Evolutionary conservation across 30 jellyfish, hydroid and myxozoan genomes (phyloP), one percentile per base, ranked within the genome.

Genomic region (Aurelia aurita complex sp. Pacific): DNA sequence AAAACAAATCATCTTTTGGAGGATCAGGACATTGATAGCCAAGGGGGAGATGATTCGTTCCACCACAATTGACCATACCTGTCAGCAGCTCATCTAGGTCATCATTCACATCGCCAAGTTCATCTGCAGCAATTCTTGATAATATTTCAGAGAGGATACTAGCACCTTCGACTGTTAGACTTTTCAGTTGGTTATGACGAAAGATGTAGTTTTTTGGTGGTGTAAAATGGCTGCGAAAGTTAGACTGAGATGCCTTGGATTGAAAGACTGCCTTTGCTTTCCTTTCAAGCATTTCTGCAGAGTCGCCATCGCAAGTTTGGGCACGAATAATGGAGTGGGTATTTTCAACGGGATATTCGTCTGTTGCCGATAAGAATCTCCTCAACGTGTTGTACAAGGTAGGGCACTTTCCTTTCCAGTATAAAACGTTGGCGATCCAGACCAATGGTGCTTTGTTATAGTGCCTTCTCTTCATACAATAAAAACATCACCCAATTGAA

Each of bases 271-370:
- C 75, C 75, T 66, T 66, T 40, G 75, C n/a, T 18, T 66, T 66
- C 36, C 12, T 66, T 46, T 12, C 42, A 8, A 66, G 16, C 42
- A 23, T 66, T 40, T 19, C 75, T 2, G 75, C 53, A 40, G 75
- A 23, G 42, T 66, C 75, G 12, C 42, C 42, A 23, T 66, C 42
- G 13, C 42, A 23, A 6, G 75, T 66, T n/a, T 66, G 75, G 19
- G 75, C 75, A 23, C 75, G 54, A 52, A 76, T 52, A 17, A 62
- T 57, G 0, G 76, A 76, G 75, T 66, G 54, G 14, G 42, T 15
- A n/a, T 66, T 66, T 66, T 66, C 75, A 66, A 66, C 75, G 42
- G 38, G 76, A 76, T 76, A 76, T 53, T 76, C 86, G 23, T 76
- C 86, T 6, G 76, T 19, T 5, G 63, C 32, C 5, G 32, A 16